These are phyloP conservation scores for Serranus cabrilla DNA, from an alignment of 2,797 vertebrate species.

Conservation along the genomic window DNA sequence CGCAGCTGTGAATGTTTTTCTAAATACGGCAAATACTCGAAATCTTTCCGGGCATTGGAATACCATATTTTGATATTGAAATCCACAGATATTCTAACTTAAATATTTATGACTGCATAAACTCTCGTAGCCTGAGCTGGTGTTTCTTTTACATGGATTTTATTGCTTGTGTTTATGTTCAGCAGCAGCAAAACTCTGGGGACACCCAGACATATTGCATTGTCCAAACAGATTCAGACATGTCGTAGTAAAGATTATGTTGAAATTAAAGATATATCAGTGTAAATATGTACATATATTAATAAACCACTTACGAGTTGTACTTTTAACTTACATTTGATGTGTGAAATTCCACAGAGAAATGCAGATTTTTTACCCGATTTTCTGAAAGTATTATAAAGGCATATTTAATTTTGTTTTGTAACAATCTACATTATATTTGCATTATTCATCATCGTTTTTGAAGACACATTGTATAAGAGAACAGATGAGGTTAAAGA, in stretches of 20 bases:
- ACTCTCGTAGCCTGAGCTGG: conserved; percentile 27
- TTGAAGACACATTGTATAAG: not conserved
- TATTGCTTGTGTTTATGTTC: conserved; percentile 31
- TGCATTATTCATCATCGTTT: conserved; percentile 6
- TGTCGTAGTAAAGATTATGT: not conserved
- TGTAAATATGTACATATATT: conserved; percentile 13
- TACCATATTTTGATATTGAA: conserved; percentile 32
- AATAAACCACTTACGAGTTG: not conserved
- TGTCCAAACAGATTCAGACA: conserved; percentile 40
- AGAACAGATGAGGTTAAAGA: not conserved
- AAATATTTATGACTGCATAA: conserved; percentile 66
- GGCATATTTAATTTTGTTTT: not conserved
- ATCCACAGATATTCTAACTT: conserved; percentile 47
- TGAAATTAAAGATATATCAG: conserved; percentile 32
- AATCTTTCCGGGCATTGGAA: conserved; percentile 19
- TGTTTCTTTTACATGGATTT: conserved; percentile 28
- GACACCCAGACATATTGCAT: conserved; percentile 34
- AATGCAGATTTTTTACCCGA: not conserved
- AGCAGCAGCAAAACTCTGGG: conserved; percentile 17
- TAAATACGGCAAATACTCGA: conserved; percentile 18
- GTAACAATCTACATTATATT: not conserved
- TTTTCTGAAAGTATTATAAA: not conserved
- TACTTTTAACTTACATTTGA: not conserved
- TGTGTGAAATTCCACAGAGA: not conserved
- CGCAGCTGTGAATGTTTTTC: conserved; percentile 22